Base-by-base conservation (phyloP, 1,140 invertebrate genomes). In the Diorhabda sublineata region DNA sequence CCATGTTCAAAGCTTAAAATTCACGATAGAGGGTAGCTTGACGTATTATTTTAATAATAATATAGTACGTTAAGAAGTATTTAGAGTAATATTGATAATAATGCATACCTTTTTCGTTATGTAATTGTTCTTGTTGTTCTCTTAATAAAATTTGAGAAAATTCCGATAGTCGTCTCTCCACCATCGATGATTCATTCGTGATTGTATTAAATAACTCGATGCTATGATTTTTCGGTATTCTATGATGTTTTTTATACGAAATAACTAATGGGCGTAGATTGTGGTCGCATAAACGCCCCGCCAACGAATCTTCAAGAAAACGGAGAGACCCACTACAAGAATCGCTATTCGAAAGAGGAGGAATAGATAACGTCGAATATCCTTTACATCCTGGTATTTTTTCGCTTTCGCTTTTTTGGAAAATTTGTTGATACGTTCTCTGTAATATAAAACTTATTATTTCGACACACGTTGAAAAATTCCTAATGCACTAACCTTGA, bases 401-500 rank as follows among this genome's bases (percentile, higher is more conserved):
- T 6, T n/a, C 6, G 47, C 47, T 52, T 6, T n/a, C 6, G 47
- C 47, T 52, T 52, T 52, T 52, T n/a, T n/a, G 47, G 47, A 6
- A 52, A 6, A 52, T 8, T n/a, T 52, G 47, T n/a, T 52, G 6
- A n/a, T 52, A 52, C 6, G 47, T 52, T 52, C n/a, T 52, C 47
- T 52, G 47, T 8, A 52, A 52, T 2, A 52, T 52, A 8, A 2
- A 4, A n/a, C 6, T 52, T 52, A 3, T 8, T 52, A 52, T 52
- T 8, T 26, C 26, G 26, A 26, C 26, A 1, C 47, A 52, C 6
- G 2, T n/a, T 3, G 3, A 52, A 52, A n/a, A n/a, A n/a, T 52
- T n/a, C 4, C 47, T 52, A 52, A 52, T 3, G n/a, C 47, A 56
- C 76, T 83, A 80, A 91, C 90, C 87, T 91, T 91, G 78, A 94